A percentile compares a stretch with the other conserved stretches of the same genome.
Conservation (phyloP, 2,797 vertebrate species). For the Danio jaintianensis region DNA sequence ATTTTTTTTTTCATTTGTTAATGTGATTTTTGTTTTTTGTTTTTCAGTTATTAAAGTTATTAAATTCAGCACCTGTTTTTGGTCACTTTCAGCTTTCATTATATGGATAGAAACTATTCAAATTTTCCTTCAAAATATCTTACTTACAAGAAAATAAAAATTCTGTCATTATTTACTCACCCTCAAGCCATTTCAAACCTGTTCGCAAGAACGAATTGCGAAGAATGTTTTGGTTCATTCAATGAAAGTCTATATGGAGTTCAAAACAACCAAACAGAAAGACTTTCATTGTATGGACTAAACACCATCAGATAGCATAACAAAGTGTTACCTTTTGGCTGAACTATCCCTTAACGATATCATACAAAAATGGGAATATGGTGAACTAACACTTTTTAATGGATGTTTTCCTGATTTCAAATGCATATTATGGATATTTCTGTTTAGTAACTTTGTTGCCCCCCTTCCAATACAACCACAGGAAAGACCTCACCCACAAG, state of each 20-base stretch:
- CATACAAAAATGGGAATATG: conserved; percentile 1
- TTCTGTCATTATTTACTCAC: neutral
- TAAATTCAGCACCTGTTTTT: neutral
- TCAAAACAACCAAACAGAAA: neutral
- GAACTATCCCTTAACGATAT: neutral
- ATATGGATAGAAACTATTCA: no score
- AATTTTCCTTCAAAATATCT: neutral
- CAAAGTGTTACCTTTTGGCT: neutral
- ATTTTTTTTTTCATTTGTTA: neutral
- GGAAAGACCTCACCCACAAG: conserved; percentile 82
- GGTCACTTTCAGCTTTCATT: neutral
- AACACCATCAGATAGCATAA: neutral
- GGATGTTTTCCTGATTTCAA: conserved; percentile 40
- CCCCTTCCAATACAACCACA: conserved; percentile 77
- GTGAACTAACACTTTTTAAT: conserved; percentile 23
- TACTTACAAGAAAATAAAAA: neutral
- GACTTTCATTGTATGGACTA: neutral
- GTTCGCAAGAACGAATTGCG: neutral
- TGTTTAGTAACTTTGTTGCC: conserved; percentile 81
- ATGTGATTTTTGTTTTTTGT: neutral
- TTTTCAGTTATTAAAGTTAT: no score
- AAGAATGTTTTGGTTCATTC: neutral
- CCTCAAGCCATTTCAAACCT: no score
- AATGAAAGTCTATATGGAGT: neutral
- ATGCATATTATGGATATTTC: conserved; percentile 70